phyloP scores from a whole-genome alignment of 1,140 invertebrate genomes.

The Lordiphosa mommai region DNA sequence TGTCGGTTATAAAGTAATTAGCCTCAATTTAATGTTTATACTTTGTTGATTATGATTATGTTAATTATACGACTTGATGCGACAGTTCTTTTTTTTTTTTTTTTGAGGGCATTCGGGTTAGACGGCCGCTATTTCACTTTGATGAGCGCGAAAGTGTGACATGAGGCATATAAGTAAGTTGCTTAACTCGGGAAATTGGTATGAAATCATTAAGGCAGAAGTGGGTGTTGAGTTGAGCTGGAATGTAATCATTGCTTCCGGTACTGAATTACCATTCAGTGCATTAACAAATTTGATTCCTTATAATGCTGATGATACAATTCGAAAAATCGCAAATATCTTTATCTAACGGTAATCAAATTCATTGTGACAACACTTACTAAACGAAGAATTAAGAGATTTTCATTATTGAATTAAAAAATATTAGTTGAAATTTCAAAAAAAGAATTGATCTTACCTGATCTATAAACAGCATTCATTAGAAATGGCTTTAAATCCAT shows the following conservation, averaged over 20 bases:
- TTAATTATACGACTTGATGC: constrained; percentile 77
- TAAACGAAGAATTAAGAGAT: too few relatives aligned
- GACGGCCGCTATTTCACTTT: constrained; percentile 32
- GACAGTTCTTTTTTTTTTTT: constrained; percentile 26
- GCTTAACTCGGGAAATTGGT: constrained; percentile 28
- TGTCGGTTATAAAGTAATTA: constrained; percentile 78
- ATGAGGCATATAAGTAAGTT: constrained; percentile 23
- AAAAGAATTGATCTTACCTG: too few relatives aligned
- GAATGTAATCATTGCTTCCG: not conserved
- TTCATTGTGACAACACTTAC: too few relatives aligned
- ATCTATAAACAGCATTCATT: too few relatives aligned
- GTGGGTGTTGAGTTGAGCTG: not conserved
- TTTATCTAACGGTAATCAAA: too few relatives aligned
- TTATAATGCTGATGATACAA: too few relatives aligned
- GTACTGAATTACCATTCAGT: too few relatives aligned
- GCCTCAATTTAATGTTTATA: constrained; percentile 77
- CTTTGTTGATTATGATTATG: constrained; percentile 78
- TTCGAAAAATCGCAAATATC: too few relatives aligned
- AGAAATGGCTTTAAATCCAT: too few relatives aligned
- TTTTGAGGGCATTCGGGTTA: constrained; percentile 45
- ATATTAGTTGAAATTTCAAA: too few relatives aligned
- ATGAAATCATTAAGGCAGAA: not conserved
- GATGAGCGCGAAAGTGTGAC: constrained; percentile 70
- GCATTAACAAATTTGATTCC: too few relatives aligned
- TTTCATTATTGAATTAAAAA: too few relatives aligned